A percentile compares a stretch with the other conserved stretches of the same genome.
Conservation (phyloP, 2,888 invertebrate genomes). For the Megalurothrips usitatus region DNA sequence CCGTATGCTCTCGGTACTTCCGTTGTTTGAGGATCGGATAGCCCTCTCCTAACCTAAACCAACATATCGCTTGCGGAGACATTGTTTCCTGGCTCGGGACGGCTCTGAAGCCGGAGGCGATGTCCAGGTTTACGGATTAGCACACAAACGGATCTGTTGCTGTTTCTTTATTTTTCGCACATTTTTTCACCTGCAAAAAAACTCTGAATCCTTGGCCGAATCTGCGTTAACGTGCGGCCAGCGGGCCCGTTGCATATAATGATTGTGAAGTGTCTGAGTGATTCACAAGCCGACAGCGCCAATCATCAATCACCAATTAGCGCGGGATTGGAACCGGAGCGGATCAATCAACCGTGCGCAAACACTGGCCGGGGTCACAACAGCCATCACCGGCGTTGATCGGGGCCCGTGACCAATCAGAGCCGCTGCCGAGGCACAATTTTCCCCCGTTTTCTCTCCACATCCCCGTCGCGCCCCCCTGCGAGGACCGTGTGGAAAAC, state of each 20-base stretch:
- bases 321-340: background rate
- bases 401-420: background rate
- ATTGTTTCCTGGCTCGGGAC: background rate
- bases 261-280: no score
- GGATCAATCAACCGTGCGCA: conserved; percentile 4
- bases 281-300: no score
- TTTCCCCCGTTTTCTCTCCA: background rate
- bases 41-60: background rate
- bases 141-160: no score
- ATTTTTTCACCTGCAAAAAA: no score
- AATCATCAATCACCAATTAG: background rate
- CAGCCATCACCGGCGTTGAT: background rate
- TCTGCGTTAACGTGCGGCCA: no score
- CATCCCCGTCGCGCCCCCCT: background rate
- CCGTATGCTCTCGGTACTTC: background rate
- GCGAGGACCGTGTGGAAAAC: no score
- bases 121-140: no score
- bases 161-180: no score
- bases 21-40: conserved; percentile 9
- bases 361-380: background rate
- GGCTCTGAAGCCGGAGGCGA: background rate
- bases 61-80: background rate
- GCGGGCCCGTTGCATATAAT: no score
- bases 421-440: conserved; percentile 7
- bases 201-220: no score